These are phyloP conservation scores for Cheirogaleus medius DNA, from an alignment of 2,113 vertebrate genomes.

Conservation along the genomic window DNA sequence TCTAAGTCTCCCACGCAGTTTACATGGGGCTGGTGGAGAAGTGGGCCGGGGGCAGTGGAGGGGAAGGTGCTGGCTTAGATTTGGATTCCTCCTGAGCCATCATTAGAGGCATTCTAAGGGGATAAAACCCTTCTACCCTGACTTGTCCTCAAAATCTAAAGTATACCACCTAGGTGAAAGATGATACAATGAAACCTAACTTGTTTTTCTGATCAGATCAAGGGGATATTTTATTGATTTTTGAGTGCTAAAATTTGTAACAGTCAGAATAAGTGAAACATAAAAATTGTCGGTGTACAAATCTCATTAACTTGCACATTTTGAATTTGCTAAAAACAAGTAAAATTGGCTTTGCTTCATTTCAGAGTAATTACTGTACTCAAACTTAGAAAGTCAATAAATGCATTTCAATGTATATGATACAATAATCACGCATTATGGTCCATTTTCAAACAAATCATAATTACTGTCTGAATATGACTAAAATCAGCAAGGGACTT, in stretches of 20 bases:
- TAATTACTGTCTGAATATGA: constrained; percentile 57
- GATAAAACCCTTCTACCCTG: neutral
- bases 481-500: constrained; percentile 40
- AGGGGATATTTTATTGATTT: neutral
- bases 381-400: constrained; percentile 61
- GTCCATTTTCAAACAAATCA: constrained; percentile 74
- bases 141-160: neutral
- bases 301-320: constrained; percentile 58
- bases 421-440: constrained; percentile 43
- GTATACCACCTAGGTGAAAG: neutral
- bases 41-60: fast-evolving
- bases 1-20: neutral
- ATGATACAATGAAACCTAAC: neutral
- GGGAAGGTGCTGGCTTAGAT: neutral
- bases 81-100: neutral
- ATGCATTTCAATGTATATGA: constrained; percentile 56
- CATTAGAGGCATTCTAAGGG: neutral
- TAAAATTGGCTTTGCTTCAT: constrained; percentile 60
- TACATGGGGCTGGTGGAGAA: neutral
- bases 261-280: constrained; percentile 30
- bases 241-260: neutral
- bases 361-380: constrained; percentile 53
- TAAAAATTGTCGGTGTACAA: constrained; percentile 13
- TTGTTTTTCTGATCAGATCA: constrained; percentile 4
- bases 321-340: constrained; percentile 66